Conservation (phyloP, 1,140 invertebrate genomes). For the Papilio xuthus region DNA sequence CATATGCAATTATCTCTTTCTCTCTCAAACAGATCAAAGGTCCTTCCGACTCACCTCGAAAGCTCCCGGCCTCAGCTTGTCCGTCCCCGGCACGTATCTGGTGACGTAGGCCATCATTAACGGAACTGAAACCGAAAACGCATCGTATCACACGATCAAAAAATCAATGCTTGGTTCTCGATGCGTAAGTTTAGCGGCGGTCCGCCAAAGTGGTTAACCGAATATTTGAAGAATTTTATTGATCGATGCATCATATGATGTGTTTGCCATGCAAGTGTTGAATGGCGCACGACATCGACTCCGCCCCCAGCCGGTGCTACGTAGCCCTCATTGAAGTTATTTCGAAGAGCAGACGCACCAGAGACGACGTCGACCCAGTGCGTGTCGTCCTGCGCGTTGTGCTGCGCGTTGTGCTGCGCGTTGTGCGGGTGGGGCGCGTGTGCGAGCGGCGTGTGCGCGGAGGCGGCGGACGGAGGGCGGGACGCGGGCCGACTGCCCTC, state of each 20-base stretch:
- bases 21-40: too few species aligned
- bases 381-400: constrained; percentile 67
- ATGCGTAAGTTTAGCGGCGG: too few species aligned
- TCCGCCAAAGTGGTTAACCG: not conserved
- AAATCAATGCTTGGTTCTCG: too few species aligned
- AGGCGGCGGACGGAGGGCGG: constrained; percentile 82
- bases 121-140: constrained; percentile 85
- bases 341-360: constrained; percentile 77
- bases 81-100: constrained; percentile 96
- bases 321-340: too few species aligned
- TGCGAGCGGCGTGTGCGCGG: constrained; percentile 58
- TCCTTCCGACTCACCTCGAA: constrained; percentile 92
- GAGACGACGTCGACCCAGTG: constrained; percentile 89
- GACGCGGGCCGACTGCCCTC: constrained; percentile 59
- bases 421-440: constrained; percentile 76
- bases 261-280: too few species aligned
- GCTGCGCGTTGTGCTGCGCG: too few species aligned
- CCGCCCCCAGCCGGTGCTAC: too few species aligned
- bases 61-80: constrained; percentile 95
- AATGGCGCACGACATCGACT: too few species aligned
- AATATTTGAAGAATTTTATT: too few species aligned
- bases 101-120: constrained; percentile 98
- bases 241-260: too few species aligned
- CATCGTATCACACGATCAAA: not conserved
- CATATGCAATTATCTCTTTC: not conserved